phyloP scores from a whole-genome alignment of 2,113 vertebrate species.

The Columbina picui region DNA sequence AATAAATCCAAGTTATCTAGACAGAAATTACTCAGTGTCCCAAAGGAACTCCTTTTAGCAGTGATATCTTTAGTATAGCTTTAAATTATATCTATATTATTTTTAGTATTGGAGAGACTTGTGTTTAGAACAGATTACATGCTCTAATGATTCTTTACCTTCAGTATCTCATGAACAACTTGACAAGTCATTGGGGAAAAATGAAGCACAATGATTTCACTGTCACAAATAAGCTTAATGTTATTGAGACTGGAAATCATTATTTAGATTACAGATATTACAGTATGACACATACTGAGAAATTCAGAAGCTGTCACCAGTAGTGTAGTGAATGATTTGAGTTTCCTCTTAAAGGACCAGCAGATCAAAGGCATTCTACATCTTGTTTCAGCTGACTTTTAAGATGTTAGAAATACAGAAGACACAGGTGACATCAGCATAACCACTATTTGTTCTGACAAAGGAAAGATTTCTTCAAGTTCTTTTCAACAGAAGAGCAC shows the following conservation, averaged over 20 bases:
- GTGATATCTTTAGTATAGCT: not conserved
- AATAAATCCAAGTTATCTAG: not conserved
- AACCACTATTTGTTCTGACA: not conserved
- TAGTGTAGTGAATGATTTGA: not conserved
- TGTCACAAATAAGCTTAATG: not conserved
- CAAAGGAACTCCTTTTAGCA: not conserved
- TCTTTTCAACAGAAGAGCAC: not conserved
- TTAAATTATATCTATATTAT: not conserved
- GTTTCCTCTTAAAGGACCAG: not conserved
- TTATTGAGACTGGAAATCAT: not conserved
- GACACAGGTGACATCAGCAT: not conserved
- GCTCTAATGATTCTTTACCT: not conserved
- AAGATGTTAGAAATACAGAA: not conserved
- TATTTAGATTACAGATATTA: not conserved
- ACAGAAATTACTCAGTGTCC: not conserved
- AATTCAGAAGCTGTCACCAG: not conserved
- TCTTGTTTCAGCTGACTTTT: not conserved
- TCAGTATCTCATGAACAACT: not conserved
- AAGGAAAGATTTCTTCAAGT: not conserved
- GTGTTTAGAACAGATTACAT: not conserved
- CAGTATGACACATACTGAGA: not conserved
- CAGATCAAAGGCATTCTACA: not conserved
- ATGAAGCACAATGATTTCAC: not conserved
- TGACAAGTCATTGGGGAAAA: not conserved
- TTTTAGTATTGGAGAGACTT: not conserved